A percentile compares a stretch with the other conserved stretches of the same genome.
phyloP scores from a whole-genome alignment of 2,888 invertebrate genomes.

The Coleophora deauratella region DNA sequence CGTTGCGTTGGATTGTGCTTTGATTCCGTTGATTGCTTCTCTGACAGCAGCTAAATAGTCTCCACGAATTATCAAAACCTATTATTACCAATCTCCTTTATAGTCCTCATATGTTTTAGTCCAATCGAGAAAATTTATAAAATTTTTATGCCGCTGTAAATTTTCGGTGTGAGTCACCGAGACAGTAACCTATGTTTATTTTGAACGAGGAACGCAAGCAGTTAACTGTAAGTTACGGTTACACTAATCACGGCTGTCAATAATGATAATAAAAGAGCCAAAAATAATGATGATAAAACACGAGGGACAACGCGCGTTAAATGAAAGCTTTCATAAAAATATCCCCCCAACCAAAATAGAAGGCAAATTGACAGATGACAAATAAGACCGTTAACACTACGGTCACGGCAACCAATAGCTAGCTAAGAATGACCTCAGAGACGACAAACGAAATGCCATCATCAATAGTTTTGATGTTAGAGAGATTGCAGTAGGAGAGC shows the following conservation, averaged over 20 bases:
- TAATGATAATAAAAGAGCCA: constrained; percentile 57
- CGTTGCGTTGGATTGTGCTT: constrained; percentile 24
- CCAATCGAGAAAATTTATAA: too few relatives aligned
- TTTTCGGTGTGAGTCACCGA: too few relatives aligned
- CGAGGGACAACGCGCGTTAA: constrained; percentile 51
- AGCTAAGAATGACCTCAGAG: constrained; percentile 27
- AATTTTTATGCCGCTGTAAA: too few relatives aligned
- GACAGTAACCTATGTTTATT: too few relatives aligned
- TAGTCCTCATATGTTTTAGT: too few relatives aligned
- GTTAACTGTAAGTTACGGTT: not conserved
- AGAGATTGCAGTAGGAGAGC: constrained; percentile 23
- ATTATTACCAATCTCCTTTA: too few relatives aligned
- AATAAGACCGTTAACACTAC: constrained; percentile 67
- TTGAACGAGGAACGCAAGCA: too few relatives aligned
- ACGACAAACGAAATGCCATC: constrained; percentile 10
- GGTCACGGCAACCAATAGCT: constrained; percentile 44
- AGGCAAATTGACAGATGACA: constrained; percentile 72
- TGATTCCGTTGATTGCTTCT: constrained; percentile 33
- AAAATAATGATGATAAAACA: constrained; percentile 68
- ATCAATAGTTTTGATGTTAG: constrained; percentile 9
- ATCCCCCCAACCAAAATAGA: constrained; percentile 64
- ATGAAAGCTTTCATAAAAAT: constrained; percentile 57
- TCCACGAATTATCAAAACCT: too few relatives aligned
- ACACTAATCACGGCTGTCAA: constrained; percentile 43
- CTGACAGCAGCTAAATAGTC: constrained; percentile 11